A percentile compares a stretch with the other conserved stretches of the same genome.
Evolutionary conservation across 2,888 invertebrate genomes (phyloP).

Genomic region (Eupsilia transversa): DNA sequence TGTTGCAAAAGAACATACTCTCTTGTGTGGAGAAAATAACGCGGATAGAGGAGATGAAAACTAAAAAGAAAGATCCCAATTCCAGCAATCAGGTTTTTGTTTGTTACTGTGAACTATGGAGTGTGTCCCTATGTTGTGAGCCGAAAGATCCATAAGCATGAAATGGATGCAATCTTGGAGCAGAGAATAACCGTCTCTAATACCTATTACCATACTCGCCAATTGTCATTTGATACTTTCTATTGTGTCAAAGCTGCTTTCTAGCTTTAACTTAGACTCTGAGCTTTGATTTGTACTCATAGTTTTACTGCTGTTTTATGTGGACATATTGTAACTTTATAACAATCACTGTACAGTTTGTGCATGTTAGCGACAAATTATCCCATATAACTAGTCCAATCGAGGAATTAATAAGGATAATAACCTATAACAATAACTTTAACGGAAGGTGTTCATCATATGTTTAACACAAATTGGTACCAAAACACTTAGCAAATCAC

Average conservation of each 20-base stretch:
- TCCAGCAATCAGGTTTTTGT: slow-evolving; percentile 83
- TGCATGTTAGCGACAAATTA: slow-evolving; percentile 52
- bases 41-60: slow-evolving; percentile 86
- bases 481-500: slow-evolving; percentile 14
- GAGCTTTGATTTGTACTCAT: slow-evolving; percentile 62
- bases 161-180: slow-evolving; percentile 68
- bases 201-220: slow-evolving; percentile 58
- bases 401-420: slow-evolving; percentile 2
- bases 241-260: slow-evolving; percentile 63
- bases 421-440: slow-evolving; percentile 34
- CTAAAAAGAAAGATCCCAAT: slow-evolving; percentile 77
- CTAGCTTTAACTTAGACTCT: slow-evolving; percentile 66
- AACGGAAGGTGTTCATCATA: slow-evolving; percentile 1
- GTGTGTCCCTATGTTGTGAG: slow-evolving; percentile 80
- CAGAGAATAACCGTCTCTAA: slow-evolving; percentile 70
- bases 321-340: slow-evolving; percentile 47
- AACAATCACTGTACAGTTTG: slow-evolving; percentile 48
- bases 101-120: slow-evolving; percentile 82
- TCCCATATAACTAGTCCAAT: slow-evolving; percentile 16
- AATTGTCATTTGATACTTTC: slow-evolving; percentile 61
- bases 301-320: slow-evolving; percentile 59
- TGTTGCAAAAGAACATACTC: slow-evolving; percentile 84
- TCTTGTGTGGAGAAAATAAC: slow-evolving; percentile 88
- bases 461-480: slow-evolving; percentile 11
- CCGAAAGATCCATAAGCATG: slow-evolving; percentile 79